Evolutionary conservation across 2,797 vertebrate genomes (phyloP).

Genomic region (Phaenicophaeus curvirostris): DNA sequence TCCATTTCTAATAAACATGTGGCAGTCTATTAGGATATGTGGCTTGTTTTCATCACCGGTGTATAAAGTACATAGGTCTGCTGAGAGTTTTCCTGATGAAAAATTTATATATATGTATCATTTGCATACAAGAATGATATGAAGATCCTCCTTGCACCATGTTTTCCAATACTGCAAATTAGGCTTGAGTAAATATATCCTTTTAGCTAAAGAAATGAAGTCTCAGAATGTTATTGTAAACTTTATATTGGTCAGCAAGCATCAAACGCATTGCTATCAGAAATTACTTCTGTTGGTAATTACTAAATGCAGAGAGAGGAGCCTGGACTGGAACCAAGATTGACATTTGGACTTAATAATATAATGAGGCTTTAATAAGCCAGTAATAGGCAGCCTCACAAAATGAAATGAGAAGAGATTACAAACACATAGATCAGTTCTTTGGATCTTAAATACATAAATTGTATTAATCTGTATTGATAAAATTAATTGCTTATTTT

Average conservation of each 20-base stretch:
- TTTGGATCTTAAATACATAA: constrained; percentile 64
- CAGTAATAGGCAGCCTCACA: constrained; percentile 51
- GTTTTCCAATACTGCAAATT: background rate
- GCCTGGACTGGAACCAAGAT: constrained; percentile 38
- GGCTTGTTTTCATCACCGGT: background rate
- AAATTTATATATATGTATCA: accelerated
- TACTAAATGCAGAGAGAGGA: constrained; percentile 23
- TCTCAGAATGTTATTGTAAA: background rate
- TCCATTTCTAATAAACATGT: background rate
- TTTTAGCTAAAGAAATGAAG: background rate
- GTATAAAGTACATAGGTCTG: background rate
- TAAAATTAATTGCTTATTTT: constrained; percentile 68
- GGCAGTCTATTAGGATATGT: background rate
- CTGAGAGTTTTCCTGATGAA: background rate
- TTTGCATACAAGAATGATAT: accelerated
- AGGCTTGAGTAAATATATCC: background rate
- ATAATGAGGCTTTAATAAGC: constrained; percentile 66
- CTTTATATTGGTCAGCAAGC: constrained; percentile 6
- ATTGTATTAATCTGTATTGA: constrained; percentile 62
- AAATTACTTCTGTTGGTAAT: constrained; percentile 42
- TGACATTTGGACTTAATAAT: constrained; percentile 52
- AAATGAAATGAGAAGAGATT: constrained; percentile 67
- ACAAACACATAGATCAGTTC: constrained; percentile 63
- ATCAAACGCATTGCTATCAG: background rate
- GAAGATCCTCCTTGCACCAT: background rate